phyloP scores from a whole-genome alignment of 2,888 invertebrate genomes.

The Eristalinus aeneus region DNA sequence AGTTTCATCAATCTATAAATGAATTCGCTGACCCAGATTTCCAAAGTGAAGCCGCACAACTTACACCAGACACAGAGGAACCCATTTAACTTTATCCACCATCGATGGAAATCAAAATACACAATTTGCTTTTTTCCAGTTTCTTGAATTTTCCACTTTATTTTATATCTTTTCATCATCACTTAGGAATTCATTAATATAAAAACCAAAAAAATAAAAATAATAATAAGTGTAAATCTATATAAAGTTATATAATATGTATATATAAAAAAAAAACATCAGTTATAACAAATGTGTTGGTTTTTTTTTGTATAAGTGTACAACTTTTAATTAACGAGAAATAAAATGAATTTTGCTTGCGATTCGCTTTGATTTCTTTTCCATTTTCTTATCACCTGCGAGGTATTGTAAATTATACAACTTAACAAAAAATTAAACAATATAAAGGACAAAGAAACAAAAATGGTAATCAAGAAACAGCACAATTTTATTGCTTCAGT shows the following conservation, averaged over 20 bases:
- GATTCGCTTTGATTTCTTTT: conserved; percentile 10
- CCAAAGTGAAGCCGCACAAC: not conserved
- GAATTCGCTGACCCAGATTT: not conserved
- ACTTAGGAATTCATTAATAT: conserved; percentile 66
- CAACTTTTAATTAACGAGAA: conserved; percentile 62
- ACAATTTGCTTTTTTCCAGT: conserved; percentile 44
- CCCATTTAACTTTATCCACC: not conserved
- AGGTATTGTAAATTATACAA: conserved; percentile 59
- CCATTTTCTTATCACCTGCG: conserved; percentile 60
- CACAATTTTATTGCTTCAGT: conserved; percentile 63
- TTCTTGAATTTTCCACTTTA: conserved; percentile 48
- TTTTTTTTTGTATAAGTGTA: conserved; percentile 25
- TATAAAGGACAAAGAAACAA: not conserved
- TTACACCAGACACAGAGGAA: not conserved
- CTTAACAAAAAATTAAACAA: conserved; percentile 23
- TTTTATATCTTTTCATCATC: conserved; percentile 45
- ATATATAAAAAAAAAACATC: conserved; percentile 58
- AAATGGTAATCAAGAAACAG: conserved; percentile 61
- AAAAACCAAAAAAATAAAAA: conserved; percentile 61
- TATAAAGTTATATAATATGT: conserved; percentile 46
- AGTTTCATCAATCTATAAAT: not conserved
- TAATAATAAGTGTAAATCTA: conserved; percentile 50
- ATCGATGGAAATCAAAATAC: not conserved
- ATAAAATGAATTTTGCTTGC: conserved; percentile 60
- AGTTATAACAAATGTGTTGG: conserved; percentile 62